A percentile compares a stretch with the other conserved stretches of the same genome.
Evolutionary conservation across 2,113 vertebrate species (phyloP).

Genomic region (Peromyscus leucopus): DNA sequence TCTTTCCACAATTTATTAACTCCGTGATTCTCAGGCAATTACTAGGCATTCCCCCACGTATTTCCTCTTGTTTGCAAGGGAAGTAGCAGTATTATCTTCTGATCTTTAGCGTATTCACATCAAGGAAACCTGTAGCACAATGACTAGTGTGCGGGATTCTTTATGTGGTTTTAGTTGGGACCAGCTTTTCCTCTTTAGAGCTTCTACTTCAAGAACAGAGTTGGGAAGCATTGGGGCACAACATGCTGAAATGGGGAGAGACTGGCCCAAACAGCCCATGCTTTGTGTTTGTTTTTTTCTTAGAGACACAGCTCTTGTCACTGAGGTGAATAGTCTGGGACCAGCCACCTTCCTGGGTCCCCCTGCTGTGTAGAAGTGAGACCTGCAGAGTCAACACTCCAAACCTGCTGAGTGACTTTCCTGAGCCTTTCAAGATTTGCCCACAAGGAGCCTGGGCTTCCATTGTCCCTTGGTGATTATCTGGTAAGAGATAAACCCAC

Average conservation of each 20-base stretch:
- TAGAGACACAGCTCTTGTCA: neutral
- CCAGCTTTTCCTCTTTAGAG: neutral
- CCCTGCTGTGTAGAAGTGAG: neutral
- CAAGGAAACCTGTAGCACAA: neutral
- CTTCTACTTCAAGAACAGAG: neutral
- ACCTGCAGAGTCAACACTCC: neutral
- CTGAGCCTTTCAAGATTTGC: neutral
- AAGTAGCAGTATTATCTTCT: neutral
- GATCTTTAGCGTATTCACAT: neutral
- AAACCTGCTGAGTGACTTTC: neutral
- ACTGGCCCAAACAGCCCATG: neutral
- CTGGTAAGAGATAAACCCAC: neutral
- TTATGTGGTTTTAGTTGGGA: neutral
- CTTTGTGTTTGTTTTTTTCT: neutral
- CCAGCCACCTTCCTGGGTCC: neutral
- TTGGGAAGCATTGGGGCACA: neutral
- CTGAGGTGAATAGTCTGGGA: neutral
- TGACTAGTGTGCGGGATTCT: neutral
- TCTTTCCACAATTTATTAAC: neutral
- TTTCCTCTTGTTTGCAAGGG: neutral
- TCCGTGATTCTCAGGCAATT: constrained; percentile 13
- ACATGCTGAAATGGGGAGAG: neutral
- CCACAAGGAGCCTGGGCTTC: neutral
- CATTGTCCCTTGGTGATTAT: neutral
- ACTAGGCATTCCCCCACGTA: neutral